phyloP scores from a whole-genome alignment of 2,113 vertebrate genomes.

The Xenopus tropicalis region DNA sequence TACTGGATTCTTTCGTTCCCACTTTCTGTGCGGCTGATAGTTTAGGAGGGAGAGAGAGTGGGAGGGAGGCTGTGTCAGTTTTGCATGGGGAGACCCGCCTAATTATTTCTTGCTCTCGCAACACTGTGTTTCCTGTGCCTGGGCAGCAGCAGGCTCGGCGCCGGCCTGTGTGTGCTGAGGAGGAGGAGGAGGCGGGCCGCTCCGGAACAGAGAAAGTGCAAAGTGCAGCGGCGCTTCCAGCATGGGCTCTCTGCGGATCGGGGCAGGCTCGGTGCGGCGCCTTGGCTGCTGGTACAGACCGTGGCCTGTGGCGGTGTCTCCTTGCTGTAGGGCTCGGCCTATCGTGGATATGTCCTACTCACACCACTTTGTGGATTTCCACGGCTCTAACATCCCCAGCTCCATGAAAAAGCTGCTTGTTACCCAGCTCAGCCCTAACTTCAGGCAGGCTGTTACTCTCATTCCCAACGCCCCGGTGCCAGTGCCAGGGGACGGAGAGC shows the following conservation, averaged over 20 bases:
- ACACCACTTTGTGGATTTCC: conserved; percentile 89
- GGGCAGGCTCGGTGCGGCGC: conserved; percentile 21
- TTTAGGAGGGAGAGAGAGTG: conserved; percentile 7
- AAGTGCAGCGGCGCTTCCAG: neutral
- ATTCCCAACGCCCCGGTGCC: conserved; percentile 72
- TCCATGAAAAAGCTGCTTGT: conserved; percentile 85
- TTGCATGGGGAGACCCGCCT: conserved; percentile 31
- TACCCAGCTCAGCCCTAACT: conserved; percentile 78
- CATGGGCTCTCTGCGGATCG: conserved; percentile 29
- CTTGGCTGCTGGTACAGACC: neutral
- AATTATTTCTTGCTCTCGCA: conserved; percentile 29
- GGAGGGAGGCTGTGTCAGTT: conserved; percentile 34
- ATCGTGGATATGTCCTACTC: conserved; percentile 90
- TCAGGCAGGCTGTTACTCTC: conserved; percentile 77
- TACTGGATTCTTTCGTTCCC: no score
- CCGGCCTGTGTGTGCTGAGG: conserved; percentile 41
- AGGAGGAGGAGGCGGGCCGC: neutral
- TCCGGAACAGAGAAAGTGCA: neutral
- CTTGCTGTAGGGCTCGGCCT: conserved; percentile 55
- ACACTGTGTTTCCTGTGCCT: conserved; percentile 44
- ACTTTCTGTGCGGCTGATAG: no score
- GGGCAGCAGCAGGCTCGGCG: conserved; percentile 40
- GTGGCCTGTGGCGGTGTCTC: neutral
- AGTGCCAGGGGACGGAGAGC: conserved; percentile 81
- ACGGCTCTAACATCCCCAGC: conserved; percentile 81